Evolutionary conservation across 2,888 invertebrate genomes (phyloP).

Genomic region (Agonopterix subpropinquella): DNA sequence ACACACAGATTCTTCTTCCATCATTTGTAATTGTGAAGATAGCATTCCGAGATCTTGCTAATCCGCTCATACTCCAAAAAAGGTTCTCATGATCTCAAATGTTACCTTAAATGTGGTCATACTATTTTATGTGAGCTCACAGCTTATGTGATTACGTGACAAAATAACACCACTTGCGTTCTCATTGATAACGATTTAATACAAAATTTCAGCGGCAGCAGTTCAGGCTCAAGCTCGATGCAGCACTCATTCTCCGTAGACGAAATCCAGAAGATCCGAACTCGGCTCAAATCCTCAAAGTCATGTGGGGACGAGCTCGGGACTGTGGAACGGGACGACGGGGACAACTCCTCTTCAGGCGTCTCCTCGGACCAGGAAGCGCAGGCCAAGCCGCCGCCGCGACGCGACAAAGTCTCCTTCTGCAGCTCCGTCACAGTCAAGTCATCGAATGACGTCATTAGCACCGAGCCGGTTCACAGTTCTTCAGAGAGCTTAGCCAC

Average conservation of each 20-base stretch:
- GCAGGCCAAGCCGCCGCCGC: conserved; percentile 43
- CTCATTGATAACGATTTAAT: too few relatives aligned
- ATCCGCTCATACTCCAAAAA: too few relatives aligned
- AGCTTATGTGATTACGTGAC: too few relatives aligned
- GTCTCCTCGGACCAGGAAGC: conserved; percentile 90
- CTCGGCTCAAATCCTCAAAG: conserved; percentile 89
- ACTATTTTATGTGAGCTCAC: too few relatives aligned
- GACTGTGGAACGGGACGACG: conserved; percentile 79
- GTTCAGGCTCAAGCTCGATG: conserved; percentile 84
- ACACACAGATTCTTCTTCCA: too few relatives aligned
- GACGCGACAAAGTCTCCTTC: conserved; percentile 67
- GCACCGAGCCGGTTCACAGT: conserved; percentile 70
- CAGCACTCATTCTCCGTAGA: conserved; percentile 92
- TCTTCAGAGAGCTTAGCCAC: conserved; percentile 63
- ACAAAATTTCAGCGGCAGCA: conserved; percentile 76
- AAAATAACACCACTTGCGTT: too few relatives aligned
- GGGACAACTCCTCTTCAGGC: conserved; percentile 91
- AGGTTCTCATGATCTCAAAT: too few relatives aligned
- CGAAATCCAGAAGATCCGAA: conserved; percentile 91
- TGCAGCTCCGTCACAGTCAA: conserved; percentile 69
- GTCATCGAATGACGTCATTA: conserved; percentile 69
- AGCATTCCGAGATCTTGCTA: too few relatives aligned
- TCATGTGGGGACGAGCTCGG: conserved; percentile 90
- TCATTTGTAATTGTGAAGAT: too few relatives aligned
- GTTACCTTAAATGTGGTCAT: too few relatives aligned